Evolutionary conservation across 2,113 vertebrate species (phyloP).

Genomic region (Rhea pennata): DNA sequence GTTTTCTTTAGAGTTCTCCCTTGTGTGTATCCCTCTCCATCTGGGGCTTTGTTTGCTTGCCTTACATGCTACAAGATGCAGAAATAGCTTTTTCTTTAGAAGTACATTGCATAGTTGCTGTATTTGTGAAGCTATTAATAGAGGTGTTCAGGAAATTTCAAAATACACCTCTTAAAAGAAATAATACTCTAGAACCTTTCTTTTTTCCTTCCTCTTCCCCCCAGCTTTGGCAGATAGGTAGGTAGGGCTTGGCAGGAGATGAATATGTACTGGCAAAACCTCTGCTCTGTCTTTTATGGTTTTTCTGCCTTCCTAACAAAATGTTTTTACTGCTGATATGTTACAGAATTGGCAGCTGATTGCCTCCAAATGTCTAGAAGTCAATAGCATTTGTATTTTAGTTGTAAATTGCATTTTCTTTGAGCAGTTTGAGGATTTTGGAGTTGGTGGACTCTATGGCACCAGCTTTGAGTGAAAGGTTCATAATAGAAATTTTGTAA

Average conservation of each 20-base stretch:
- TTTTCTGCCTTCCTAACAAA: constrained; percentile 64
- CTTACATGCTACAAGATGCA: constrained; percentile 4
- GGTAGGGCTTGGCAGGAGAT: constrained; percentile 56
- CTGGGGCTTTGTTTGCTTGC: neutral
- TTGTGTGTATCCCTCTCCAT: neutral
- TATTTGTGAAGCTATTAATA: constrained; percentile 5
- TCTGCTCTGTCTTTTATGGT: constrained; percentile 27
- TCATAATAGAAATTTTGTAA: constrained; percentile 11
- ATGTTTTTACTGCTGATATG: constrained; percentile 60
- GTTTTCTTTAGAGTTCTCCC: constrained; percentile 25
- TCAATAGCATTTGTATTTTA: constrained; percentile 45
- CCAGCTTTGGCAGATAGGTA: constrained; percentile 9
- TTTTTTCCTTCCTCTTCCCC: neutral
- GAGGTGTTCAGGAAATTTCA: neutral
- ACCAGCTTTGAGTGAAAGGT: constrained; percentile 28
- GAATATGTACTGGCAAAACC: constrained; percentile 35
- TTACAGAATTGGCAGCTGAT: constrained; percentile 61
- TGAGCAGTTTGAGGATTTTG: constrained; percentile 45
- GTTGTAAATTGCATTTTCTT: constrained; percentile 43
- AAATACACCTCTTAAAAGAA: neutral
- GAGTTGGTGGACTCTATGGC: neutral
- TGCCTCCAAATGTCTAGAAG: constrained; percentile 58
- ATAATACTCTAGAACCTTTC: neutral
- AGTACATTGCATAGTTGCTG: neutral
- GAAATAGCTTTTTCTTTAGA: constrained; percentile 9